phyloP scores from a whole-genome alignment of 1,140 invertebrate genomes.

The Oncopeltus fasciatus region DNA sequence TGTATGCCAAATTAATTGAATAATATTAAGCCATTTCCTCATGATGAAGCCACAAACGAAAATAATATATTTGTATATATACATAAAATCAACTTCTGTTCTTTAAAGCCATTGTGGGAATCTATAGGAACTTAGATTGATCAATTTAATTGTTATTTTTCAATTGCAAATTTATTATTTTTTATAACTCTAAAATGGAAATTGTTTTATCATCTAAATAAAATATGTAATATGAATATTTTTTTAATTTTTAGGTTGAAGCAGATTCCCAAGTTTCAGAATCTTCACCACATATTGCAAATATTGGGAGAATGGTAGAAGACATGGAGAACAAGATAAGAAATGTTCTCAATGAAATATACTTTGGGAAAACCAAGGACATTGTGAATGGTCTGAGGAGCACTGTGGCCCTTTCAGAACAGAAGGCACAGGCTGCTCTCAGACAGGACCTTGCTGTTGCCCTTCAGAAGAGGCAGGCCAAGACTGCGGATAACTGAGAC shows the following conservation, averaged over 20 bases:
- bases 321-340: slow-evolving; percentile 99
- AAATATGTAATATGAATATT: too few relatives aligned
- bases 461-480: slow-evolving; percentile 58
- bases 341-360: slow-evolving; percentile 95
- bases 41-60: too few relatives aligned
- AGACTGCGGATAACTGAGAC: slow-evolving; percentile 27
- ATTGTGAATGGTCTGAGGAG: slow-evolving; percentile 95
- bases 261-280: slow-evolving; percentile 79
- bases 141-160: too few relatives aligned
- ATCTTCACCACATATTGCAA: slow-evolving; percentile 89
- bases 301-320: slow-evolving; percentile 91
- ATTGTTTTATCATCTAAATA: too few relatives aligned
- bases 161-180: too few relatives aligned
- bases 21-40: too few relatives aligned
- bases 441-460: slow-evolving; percentile 73
- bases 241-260: slow-evolving; percentile 76
- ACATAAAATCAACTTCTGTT: too few relatives aligned
- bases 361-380: slow-evolving; percentile 98
- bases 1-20: too few relatives aligned
- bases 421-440: slow-evolving; percentile 64
- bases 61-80: too few relatives aligned
- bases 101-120: too few relatives aligned
- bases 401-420: slow-evolving; percentile 68
- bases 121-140: too few relatives aligned
- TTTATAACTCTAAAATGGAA: too few relatives aligned